Base-by-base conservation (phyloP, 2,888 invertebrate species). In the Holacanthella duospinosa region DNA sequence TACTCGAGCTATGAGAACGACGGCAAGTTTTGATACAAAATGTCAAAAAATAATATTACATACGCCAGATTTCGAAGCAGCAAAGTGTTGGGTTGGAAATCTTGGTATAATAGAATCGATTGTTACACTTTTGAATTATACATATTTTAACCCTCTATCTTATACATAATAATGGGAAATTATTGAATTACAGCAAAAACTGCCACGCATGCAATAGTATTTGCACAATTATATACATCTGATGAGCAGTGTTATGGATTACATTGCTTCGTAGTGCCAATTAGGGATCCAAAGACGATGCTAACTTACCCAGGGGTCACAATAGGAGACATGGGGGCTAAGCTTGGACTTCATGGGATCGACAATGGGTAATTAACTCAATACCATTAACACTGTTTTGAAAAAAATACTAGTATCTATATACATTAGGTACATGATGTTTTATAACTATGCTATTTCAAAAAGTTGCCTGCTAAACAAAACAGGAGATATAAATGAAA, bases 301-400 rank as follows among this genome's bases (percentile, higher is more conserved):
- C 78, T 84, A 70, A 83, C 89, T 0, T 88, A 86, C 77, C 89
- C 91, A 0, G 93, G 93, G 0, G 84, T 95, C 12, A 82, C 86
- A 19, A 86, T 94, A 0, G 93, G 93, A 0, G 94, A 95, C 74
- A 89, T 94, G 83, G 94, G 94, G 0, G 89, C 89, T 77, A 95
- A 95, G 80, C 84, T 89, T 57, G 94, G 93, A 9, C 83, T 92
- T 59, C 88, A 93, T 76, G 93, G 92, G 2, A 85, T 93, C 65
- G 94, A 95, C 77, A 95, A 95, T 78, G 95, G 94, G 86, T 87
- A 74, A 78, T 78, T n/a, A n/a, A n/a, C n/a, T n/a, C n/a, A n/a
- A n/a, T n/a, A 16, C 16, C 9, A 43, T n/a, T n/a, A n/a, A 36
- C 29, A 16, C n/a, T 12, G 58, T 28, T 55, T 56, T 57, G 29